A percentile compares a stretch with the other conserved stretches of the same genome.
These are phyloP conservation scores for Platynereis dumerilii DNA, from an alignment of 2,888 invertebrate genomes.

Conservation along the genomic window DNA sequence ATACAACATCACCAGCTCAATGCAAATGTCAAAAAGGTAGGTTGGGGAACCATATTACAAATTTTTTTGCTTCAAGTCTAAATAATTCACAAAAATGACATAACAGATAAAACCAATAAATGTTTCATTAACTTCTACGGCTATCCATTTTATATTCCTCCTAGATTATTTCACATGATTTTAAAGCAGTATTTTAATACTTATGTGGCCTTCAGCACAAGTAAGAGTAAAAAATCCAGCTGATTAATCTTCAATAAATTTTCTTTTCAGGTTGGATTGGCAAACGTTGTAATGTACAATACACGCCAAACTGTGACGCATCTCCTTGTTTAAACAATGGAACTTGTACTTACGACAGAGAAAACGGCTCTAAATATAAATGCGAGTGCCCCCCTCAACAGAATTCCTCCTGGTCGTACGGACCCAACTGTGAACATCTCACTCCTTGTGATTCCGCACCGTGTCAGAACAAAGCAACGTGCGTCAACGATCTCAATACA, in stretches of 20 bases:
- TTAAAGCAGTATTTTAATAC: too few species aligned
- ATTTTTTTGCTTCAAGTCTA: too few species aligned
- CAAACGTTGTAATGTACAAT: background rate
- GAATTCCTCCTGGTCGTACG: background rate
- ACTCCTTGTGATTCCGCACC: constrained; percentile 3
- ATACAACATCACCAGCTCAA: background rate
- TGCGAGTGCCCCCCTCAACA: background rate
- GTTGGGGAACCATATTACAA: too few species aligned
- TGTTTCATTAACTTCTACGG: too few species aligned
- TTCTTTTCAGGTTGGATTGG: background rate
- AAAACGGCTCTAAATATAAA: background rate
- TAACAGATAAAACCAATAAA: too few species aligned
- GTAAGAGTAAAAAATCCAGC: too few species aligned
- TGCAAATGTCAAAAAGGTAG: too few species aligned
- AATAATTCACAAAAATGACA: too few species aligned
- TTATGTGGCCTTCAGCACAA: too few species aligned
- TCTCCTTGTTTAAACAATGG: constrained; percentile 3
- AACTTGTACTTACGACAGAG: background rate
- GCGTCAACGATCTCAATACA: too few species aligned
- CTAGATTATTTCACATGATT: too few species aligned
- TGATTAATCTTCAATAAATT: background rate
- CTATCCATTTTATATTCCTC: too few species aligned
- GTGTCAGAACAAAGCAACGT: background rate
- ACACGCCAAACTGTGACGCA: background rate
- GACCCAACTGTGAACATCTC: background rate